phyloP scores from a whole-genome alignment of 2,113 vertebrate species.

The Etia nguti region DNA sequence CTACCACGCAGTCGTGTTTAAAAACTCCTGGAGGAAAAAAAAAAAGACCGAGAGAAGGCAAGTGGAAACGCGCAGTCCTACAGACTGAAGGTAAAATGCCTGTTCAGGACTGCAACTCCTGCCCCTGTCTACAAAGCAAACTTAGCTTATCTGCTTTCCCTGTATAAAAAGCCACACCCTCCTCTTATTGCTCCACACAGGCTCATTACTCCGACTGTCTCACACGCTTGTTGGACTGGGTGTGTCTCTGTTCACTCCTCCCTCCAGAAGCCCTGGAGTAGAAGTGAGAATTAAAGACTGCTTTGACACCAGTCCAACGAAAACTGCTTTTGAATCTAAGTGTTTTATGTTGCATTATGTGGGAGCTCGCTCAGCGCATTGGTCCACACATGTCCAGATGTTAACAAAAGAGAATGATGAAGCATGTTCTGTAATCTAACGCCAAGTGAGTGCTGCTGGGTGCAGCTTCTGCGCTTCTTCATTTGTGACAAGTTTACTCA shows the following conservation, averaged over 20 bases:
- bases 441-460: background rate
- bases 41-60: background rate
- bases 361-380: background rate
- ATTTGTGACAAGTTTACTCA: background rate
- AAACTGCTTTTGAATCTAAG: background rate
- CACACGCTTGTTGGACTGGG: slow-evolving; percentile 60
- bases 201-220: slow-evolving; percentile 25
- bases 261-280: background rate
- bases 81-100: slow-evolving; percentile 14
- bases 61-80: background rate
- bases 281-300: slow-evolving; percentile 1
- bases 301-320: background rate
- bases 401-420: background rate
- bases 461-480: background rate
- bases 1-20: background rate
- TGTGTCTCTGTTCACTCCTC: slow-evolving; percentile 56
- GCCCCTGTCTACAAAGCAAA: slow-evolving; percentile 36
- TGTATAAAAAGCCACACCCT: slow-evolving; percentile 63
- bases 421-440: background rate
- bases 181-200: slow-evolving; percentile 66
- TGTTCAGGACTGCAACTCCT: slow-evolving; percentile 38
- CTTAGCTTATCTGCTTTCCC: slow-evolving; percentile 51
- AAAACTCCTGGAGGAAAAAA: background rate
- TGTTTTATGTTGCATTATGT: background rate
- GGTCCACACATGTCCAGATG: background rate